Base-by-base conservation (phyloP, 2,797 vertebrate species). In the Darevskia nairensis region DNA sequence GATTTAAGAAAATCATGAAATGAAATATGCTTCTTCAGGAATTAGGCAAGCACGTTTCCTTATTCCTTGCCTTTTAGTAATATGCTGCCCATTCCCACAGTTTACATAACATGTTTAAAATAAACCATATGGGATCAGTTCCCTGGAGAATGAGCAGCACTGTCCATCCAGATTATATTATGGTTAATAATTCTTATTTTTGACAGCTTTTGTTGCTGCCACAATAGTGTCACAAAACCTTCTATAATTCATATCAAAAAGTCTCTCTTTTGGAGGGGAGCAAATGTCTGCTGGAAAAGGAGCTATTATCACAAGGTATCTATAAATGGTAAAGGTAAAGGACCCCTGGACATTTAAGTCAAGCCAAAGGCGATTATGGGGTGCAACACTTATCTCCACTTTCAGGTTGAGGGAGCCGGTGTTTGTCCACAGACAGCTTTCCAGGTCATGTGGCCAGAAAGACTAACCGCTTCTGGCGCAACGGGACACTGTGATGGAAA, bases 221-320 rank as follows among this genome's bases (percentile, higher is more conserved):
- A 46, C 39, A 91, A 81, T 64, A 83, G 23, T 61, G 87, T 11
- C n/a, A 93, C 69, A 89, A 90, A 89, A 87, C 11, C 11, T 41
- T 50, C 21, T 66, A 72, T 64, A 92, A 90, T 10, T 86, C 1
- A 68, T 72, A 85, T 86, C 1, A 91, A 94, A 92, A 59, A 0
- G 3, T 55, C 50, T 50, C 9, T 29, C 76, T 85, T 69, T 44
- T 89, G 82, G 8, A 91, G 77, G 75, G 1, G 32, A 17, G 29
- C 21, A 88, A 88, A 77, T 91, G 25, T 0, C 69, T 91, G 87
- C 6, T 81, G 59, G 94, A 90, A 80, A 80, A 86, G 89, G 80
- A 68, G 32, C 23, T 78, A 4, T 91, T 87, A 89, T 90, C 92
- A 87, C 77, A 55, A 89, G 46, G 19, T 93, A 91, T 93, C 91